These are phyloP conservation scores for Rhabdomys dilectus DNA, from an alignment of 2,113 vertebrate genomes.

Conservation along the genomic window DNA sequence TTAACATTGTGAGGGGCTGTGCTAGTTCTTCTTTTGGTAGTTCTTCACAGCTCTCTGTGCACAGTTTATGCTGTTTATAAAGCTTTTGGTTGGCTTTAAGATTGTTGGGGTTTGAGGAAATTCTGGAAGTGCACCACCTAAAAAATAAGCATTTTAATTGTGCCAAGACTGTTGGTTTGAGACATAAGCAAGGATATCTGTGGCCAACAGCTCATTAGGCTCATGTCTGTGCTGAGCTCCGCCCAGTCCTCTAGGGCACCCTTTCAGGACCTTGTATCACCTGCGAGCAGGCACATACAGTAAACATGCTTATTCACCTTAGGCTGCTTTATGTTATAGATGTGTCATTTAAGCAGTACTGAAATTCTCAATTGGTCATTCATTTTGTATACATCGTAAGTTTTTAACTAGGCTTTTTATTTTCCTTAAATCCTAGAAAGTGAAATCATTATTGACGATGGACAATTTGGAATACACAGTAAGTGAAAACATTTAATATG, in stretches of 20 bases:
- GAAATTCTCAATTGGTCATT: slow-evolving; percentile 63
- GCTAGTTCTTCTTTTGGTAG: slow-evolving; percentile 67
- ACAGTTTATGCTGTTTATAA: slow-evolving; percentile 71
- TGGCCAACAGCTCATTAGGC: not conserved
- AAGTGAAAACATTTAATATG: slow-evolving; percentile 86
- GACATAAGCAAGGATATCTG: slow-evolving; percentile 18
- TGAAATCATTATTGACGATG: slow-evolving; percentile 90
- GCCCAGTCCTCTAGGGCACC: slow-evolving; percentile 22
- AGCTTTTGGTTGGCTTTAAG: slow-evolving; percentile 68
- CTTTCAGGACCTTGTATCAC: slow-evolving; percentile 38
- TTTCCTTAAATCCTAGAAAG: slow-evolving; percentile 90
- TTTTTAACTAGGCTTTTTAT: slow-evolving; percentile 78
- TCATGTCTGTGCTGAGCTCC: slow-evolving; percentile 1
- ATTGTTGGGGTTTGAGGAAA: slow-evolving; percentile 62
- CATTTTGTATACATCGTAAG: slow-evolving; percentile 44
- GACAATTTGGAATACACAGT: slow-evolving; percentile 95
- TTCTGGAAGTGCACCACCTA: slow-evolving; percentile 60
- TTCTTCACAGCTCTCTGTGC: slow-evolving; percentile 62
- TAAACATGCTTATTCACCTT: slow-evolving; percentile 83
- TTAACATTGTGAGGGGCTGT: slow-evolving; percentile 41
- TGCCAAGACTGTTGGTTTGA: slow-evolving; percentile 68
- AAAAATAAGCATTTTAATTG: slow-evolving; percentile 85
- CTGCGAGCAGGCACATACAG: slow-evolving; percentile 53
- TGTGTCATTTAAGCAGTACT: slow-evolving; percentile 42
- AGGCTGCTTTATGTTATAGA: slow-evolving; percentile 75